Percentiles rank a stretch among this genome's conserved stretches.
Conservation (phyloP, 1,140 invertebrate genomes). For the Piezodorus guildinii region DNA sequence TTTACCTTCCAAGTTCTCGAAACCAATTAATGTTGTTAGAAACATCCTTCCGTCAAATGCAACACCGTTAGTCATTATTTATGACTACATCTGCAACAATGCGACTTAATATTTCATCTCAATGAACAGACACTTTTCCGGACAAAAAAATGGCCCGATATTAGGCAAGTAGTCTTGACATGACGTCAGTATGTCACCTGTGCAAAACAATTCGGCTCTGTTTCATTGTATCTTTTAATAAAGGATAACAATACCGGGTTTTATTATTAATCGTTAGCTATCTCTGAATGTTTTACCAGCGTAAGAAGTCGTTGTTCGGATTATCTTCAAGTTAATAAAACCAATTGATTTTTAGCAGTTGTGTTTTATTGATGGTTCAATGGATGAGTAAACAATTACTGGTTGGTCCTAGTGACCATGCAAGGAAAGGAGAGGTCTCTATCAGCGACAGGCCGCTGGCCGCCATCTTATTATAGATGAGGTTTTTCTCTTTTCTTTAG, state of each 20-base stretch:
- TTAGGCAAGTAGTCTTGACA: slow-evolving; percentile 23
- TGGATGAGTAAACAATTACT: slow-evolving; percentile 9
- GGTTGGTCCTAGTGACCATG: slow-evolving; percentile 19
- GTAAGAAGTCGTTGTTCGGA: neutral
- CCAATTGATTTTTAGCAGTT: neutral
- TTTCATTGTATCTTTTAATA: slow-evolving; percentile 6
- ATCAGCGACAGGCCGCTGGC: slow-evolving; percentile 21
- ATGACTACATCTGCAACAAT: too few species aligned
- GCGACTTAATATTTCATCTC: too few species aligned
- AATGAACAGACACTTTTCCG: too few species aligned
- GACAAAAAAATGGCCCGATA: neutral
- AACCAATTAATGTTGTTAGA: too few species aligned
- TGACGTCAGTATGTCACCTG: slow-evolving; percentile 28
- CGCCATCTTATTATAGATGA: slow-evolving; percentile 25
- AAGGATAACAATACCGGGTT: slow-evolving; percentile 13
- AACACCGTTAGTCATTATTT: too few species aligned
- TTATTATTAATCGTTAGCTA: neutral
- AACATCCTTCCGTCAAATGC: too few species aligned
- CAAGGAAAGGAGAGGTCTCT: slow-evolving; percentile 20
- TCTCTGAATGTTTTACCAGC: too few species aligned
- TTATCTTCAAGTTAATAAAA: neutral
- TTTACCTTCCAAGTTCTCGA: neutral
- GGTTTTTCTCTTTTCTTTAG: slow-evolving; percentile 22
- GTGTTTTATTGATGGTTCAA: neutral
- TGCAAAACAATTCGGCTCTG: slow-evolving; percentile 23